Evolutionary conservation across 1,140 invertebrate species (phyloP), one percentile per base, ranked within the genome.

Genomic region (Atta texana): DNA sequence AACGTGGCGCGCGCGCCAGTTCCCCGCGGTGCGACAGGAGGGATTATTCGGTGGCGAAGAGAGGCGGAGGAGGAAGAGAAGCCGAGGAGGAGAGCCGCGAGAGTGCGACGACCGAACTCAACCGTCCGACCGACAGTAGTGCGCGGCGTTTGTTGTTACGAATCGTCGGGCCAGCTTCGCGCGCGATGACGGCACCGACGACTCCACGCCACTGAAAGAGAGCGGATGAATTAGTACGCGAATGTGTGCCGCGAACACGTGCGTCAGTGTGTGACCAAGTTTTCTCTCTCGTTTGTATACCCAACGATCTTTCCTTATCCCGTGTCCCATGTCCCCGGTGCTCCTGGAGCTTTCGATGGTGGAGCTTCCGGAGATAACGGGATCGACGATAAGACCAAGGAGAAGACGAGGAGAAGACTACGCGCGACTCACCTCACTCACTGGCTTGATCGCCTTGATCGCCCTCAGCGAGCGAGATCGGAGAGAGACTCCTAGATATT

Each of bases 91-190:
- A 90, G 86, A 88, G 89, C 82, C 81, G 89, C 89, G 89, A 90
- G 89, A 90, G 89, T 90, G 89, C 89, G 89, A 90, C 89, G 89
- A 90, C 89, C 89, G 89, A 84, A 84, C 80, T 74, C 80, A 84
- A 84, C 80, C 78, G 64, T 71, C 77, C 77, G 77, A 55, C 63
- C 80, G 69, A 82, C 82, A 86, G 89, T 90, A 90, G 89, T 90
- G 89, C 81, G 84, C 86, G 75, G 63, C 86, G 89, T 90, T 90
- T 90, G 89, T 90, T 90, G 86, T 90, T 90, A 86, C 89, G 82
- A 69, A 81, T 69, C 66, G 77, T 80, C 77, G 63, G 88, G 75
- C 89, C 86, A 75, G 86, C 87, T 80, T 87, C 72, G 78, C 78
- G 66, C 66, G n/a, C 74, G 69, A 24, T 28, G 44, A 72, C 44